These are phyloP conservation scores for Ectropis crepuscularia DNA, from an alignment of 2,888 invertebrate genomes.

Conservation along the genomic window DNA sequence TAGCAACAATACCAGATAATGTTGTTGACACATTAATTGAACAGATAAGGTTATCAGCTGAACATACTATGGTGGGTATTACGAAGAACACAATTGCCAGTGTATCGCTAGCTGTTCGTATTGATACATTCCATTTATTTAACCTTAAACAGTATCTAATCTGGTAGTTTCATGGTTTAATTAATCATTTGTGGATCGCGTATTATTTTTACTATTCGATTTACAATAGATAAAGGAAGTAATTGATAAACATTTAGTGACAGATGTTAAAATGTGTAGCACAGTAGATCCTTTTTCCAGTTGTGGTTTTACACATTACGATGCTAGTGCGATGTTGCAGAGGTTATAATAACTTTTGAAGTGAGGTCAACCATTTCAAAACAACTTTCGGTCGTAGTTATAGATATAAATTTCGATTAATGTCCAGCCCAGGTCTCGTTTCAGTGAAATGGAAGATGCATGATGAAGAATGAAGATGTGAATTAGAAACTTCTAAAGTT, in stretches of 20 bases:
- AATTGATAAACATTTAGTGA: not conserved
- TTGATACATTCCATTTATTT: slow-evolving; percentile 27
- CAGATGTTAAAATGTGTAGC: too few relatives aligned
- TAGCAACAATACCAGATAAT: slow-evolving; percentile 71
- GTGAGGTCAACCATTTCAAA: too few relatives aligned
- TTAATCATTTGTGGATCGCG: slow-evolving; percentile 4
- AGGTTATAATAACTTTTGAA: too few relatives aligned
- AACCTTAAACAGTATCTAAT: slow-evolving; percentile 23
- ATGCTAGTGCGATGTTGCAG: too few relatives aligned
- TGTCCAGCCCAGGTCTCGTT: too few relatives aligned
- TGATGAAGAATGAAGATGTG: too few relatives aligned
- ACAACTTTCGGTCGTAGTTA: too few relatives aligned
- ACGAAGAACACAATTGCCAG: slow-evolving; percentile 31
- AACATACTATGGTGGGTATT: slow-evolving; percentile 36
- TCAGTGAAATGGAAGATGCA: too few relatives aligned
- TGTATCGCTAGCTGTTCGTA: slow-evolving; percentile 24
- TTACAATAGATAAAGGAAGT: slow-evolving; percentile 3
- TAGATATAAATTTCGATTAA: too few relatives aligned
- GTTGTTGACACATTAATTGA: slow-evolving; percentile 75
- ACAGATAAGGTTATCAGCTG: slow-evolving; percentile 75
- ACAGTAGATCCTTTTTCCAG: too few relatives aligned
- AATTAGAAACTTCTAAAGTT: too few relatives aligned
- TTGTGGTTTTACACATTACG: too few relatives aligned
- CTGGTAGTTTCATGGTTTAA: slow-evolving; percentile 13
- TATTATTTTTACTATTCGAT: slow-evolving; percentile 3